Evolutionary conservation across 2,797 vertebrate genomes (phyloP).

Genomic region (Pantherophis vulpinus): DNA sequence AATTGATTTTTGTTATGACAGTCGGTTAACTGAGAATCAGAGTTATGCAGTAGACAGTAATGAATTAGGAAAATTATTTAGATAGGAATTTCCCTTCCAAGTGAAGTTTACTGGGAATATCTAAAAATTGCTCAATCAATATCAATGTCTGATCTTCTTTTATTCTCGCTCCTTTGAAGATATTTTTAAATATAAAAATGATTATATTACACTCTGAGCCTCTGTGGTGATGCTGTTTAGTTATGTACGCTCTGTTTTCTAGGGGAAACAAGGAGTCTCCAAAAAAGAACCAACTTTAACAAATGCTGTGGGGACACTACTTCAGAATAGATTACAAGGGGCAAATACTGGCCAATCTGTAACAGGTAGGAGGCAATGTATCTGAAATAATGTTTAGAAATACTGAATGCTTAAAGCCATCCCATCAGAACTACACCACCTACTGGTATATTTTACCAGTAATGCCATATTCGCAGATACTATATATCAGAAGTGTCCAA

Average conservation of each 20-base stretch:
- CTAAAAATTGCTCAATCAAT: background rate
- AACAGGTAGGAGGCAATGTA: conserved; percentile 35
- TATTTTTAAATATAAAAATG: background rate
- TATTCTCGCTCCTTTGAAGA: background rate
- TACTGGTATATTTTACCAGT: background rate
- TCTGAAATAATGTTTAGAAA: background rate
- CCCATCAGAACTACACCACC: background rate
- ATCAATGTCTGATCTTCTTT: background rate
- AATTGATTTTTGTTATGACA: background rate
- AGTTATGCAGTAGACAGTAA: background rate
- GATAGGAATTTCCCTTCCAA: background rate
- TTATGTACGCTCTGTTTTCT: background rate
- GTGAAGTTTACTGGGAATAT: background rate
- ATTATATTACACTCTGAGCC: background rate
- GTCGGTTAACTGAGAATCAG: background rate
- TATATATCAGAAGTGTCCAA: background rate
- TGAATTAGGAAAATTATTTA: background rate
- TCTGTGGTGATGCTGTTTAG: background rate
- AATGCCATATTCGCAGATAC: background rate
- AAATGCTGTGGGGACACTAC: conserved; percentile 37
- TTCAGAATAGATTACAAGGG: conserved; percentile 47
- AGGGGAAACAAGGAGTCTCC: conserved; percentile 39
- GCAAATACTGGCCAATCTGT: background rate
- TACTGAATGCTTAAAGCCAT: background rate
- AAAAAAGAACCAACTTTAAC: conserved; percentile 50